phyloP scores from a whole-genome alignment of 1,140 invertebrate genomes.

The Caenorhabditis brenneri region DNA sequence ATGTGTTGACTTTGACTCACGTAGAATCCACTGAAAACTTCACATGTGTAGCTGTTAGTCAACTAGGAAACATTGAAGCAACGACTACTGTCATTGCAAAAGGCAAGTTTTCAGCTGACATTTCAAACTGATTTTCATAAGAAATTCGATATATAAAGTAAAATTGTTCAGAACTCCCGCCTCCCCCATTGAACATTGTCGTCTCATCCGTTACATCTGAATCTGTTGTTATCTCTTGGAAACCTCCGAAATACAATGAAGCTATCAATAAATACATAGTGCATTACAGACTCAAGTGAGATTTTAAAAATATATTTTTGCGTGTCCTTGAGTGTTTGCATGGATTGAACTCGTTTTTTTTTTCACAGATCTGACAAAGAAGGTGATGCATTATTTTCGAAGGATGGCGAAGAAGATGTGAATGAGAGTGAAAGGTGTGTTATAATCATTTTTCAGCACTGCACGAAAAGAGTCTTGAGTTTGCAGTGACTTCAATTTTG shows the following conservation, averaged over 20 bases:
- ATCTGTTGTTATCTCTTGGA: constrained; percentile 58
- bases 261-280: constrained; percentile 57
- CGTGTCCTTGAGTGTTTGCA: constrained; percentile 9
- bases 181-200: constrained; percentile 51
- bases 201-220: constrained; percentile 53
- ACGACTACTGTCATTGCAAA: constrained; percentile 88
- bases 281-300: constrained; percentile 62
- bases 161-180: constrained; percentile 58
- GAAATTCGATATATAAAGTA: neutral
- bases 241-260: constrained; percentile 55
- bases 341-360: constrained; percentile 34
- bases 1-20: constrained; percentile 83
- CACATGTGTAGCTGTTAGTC: constrained; percentile 92
- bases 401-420: neutral
- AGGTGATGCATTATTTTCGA: neutral
- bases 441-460: neutral
- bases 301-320: constrained; percentile 4
- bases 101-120: constrained; percentile 78
- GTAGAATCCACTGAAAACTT: constrained; percentile 92
- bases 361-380: neutral
- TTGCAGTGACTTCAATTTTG: neutral
- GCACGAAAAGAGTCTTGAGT: neutral
- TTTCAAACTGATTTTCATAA: neutral
- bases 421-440: neutral
- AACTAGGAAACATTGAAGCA: constrained; percentile 86